Conservation (phyloP, 2,113 vertebrate genomes). For the Phyllostomus hastatus region DNA sequence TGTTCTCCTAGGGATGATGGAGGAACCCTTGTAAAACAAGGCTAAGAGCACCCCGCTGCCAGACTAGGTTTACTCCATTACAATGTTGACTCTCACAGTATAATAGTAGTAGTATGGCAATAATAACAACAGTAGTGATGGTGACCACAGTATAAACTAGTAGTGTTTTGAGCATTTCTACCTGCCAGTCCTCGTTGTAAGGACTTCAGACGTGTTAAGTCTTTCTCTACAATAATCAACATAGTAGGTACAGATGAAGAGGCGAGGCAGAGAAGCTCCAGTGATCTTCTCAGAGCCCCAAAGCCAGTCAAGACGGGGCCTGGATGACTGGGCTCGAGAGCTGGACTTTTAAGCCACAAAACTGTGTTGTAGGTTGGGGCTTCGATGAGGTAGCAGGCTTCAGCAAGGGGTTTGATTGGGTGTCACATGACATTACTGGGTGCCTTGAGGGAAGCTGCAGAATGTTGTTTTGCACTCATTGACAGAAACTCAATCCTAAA, state of each 20-base stretch:
- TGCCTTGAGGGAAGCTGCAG: not conserved
- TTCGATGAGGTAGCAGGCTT: not conserved
- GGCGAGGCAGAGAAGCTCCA: not conserved
- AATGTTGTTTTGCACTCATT: not conserved
- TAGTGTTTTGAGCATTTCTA: not conserved
- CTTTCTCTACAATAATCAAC: not conserved
- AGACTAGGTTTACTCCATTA: accelerated
- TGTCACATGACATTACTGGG: not conserved
- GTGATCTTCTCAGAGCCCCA: not conserved
- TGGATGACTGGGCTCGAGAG: not conserved
- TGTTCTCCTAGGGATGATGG: not conserved
- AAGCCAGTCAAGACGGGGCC: not conserved
- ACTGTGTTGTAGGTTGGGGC: not conserved
- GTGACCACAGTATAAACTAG: no score
- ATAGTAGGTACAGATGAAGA: no score
- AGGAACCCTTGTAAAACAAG: not conserved
- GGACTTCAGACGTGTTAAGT: accelerated
- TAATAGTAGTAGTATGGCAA: not conserved
- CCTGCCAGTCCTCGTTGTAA: not conserved
- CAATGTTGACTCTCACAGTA: not conserved
- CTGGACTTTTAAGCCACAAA: not conserved
- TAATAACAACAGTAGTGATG: not conserved
- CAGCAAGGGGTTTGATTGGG: not conserved
- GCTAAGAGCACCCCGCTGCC: accelerated
- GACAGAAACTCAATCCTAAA: not conserved